phyloP scores from a whole-genome alignment of 2,888 invertebrate species.

The Rhingia rostrata region DNA sequence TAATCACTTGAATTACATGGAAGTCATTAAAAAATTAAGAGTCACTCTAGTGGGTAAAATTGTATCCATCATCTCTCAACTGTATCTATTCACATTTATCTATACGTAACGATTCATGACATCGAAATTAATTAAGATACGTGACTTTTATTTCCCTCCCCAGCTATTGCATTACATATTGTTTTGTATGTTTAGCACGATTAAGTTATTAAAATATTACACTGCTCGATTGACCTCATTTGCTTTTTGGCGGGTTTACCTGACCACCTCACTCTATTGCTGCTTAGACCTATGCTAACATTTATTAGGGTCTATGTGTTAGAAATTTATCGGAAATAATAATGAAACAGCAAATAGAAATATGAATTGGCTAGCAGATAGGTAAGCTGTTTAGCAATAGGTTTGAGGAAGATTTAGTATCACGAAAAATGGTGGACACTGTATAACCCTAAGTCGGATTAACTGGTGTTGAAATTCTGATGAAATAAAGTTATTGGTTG shows the following conservation, averaged over 20 bases:
- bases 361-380: too few species aligned
- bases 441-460: neutral
- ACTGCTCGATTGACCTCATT: slow-evolving; percentile 28
- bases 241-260: slow-evolving; percentile 2
- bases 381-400: slow-evolving; percentile 9
- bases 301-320: neutral
- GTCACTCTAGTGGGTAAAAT: too few species aligned
- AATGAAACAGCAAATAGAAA: neutral
- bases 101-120: slow-evolving; percentile 27
- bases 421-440: neutral
- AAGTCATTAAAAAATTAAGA: neutral
- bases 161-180: slow-evolving; percentile 8
- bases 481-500: neutral
- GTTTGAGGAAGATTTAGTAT: slow-evolving; percentile 1
- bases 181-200: slow-evolving; percentile 56
- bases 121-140: slow-evolving; percentile 26
- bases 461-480: neutral
- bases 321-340: neutral
- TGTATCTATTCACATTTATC: neutral
- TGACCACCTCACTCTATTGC: neutral
- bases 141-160: slow-evolving; percentile 46
- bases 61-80: too few species aligned
- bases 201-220: slow-evolving; percentile 52
- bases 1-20: neutral
- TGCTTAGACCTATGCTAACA: neutral